phyloP scores from a whole-genome alignment of 2,797 vertebrate species.

The Peromyscus eremicus region DNA sequence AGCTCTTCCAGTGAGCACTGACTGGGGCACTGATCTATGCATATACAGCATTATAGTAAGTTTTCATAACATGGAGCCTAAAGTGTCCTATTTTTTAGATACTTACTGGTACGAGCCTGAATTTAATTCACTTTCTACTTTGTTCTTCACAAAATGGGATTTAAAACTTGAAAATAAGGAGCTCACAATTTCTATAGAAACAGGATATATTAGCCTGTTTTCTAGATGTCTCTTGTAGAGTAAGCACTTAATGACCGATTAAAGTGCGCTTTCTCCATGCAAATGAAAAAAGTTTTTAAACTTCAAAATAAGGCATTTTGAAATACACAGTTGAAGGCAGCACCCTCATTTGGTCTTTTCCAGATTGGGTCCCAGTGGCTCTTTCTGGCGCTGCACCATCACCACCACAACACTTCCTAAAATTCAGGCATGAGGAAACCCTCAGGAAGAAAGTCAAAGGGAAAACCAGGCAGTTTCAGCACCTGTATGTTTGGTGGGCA shows the following conservation, averaged over 20 bases:
- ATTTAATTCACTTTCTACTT: conserved; percentile 75
- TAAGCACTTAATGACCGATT: conserved; percentile 76
- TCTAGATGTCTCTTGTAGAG: conserved; percentile 62
- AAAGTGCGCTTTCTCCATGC: conserved; percentile 82
- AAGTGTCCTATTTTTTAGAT: conserved; percentile 60
- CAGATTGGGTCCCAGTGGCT: conserved; percentile 83
- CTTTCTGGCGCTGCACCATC: conserved; percentile 82
- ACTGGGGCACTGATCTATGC: neutral
- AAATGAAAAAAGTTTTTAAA: conserved; percentile 61
- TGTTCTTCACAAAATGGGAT: conserved; percentile 78
- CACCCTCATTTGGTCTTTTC: conserved; percentile 84
- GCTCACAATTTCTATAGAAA: conserved; percentile 65
- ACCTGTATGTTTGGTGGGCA: conserved; percentile 74
- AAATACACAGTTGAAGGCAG: conserved; percentile 82
- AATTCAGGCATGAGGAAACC: conserved; percentile 84
- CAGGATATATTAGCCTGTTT: conserved; percentile 72
- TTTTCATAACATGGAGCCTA: conserved; percentile 65
- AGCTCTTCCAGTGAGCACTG: neutral
- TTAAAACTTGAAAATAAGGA: conserved; percentile 75
- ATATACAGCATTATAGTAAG: neutral
- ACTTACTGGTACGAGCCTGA: conserved; percentile 73
- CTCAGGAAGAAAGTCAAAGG: conserved; percentile 79
- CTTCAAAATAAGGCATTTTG: conserved; percentile 79
- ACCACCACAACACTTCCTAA: conserved; percentile 73
- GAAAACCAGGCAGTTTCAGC: conserved; percentile 75